Conservation (phyloP, 1,140 invertebrate genomes). For the Ganaspis sp. region DNA sequence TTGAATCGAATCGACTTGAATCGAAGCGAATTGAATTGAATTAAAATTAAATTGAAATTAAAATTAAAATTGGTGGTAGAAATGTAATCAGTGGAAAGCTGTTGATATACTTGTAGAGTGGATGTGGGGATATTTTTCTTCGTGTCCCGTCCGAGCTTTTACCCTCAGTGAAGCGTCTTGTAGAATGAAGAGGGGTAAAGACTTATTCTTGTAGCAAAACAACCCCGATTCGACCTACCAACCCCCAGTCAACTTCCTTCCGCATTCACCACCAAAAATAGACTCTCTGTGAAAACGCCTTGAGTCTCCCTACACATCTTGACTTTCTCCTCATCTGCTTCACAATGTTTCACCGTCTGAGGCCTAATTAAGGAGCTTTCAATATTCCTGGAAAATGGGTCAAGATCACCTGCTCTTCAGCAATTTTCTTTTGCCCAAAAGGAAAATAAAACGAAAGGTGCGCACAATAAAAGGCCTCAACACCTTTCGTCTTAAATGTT, state of each 20-base stretch:
- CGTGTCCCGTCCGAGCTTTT: constrained; percentile 12
- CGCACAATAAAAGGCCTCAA: no score
- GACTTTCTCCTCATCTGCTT: constrained; percentile 2
- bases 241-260: constrained; percentile 40
- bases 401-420: constrained; percentile 27
- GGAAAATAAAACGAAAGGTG: background rate
- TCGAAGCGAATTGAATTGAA: no score
- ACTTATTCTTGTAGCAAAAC: constrained; percentile 43
- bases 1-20: no score
- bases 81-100: no score
- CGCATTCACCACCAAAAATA: constrained; percentile 43
- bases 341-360: constrained; percentile 6
- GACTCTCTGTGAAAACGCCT: constrained; percentile 21
- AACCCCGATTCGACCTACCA: constrained; percentile 40
- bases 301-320: background rate
- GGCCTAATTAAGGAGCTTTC: constrained; percentile 16
- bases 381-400: constrained; percentile 24
- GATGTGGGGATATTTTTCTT: no score
- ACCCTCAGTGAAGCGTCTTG: background rate
- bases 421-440: background rate
- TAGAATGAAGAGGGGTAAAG: constrained; percentile 27
- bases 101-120: no score
- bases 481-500: no score
- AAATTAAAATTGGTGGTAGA: no score
- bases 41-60: no score